A percentile compares a stretch with the other conserved stretches of the same genome.
These are phyloP conservation scores for Vidua macroura DNA, from an alignment of 2,113 vertebrate species.

Conservation along the genomic window DNA sequence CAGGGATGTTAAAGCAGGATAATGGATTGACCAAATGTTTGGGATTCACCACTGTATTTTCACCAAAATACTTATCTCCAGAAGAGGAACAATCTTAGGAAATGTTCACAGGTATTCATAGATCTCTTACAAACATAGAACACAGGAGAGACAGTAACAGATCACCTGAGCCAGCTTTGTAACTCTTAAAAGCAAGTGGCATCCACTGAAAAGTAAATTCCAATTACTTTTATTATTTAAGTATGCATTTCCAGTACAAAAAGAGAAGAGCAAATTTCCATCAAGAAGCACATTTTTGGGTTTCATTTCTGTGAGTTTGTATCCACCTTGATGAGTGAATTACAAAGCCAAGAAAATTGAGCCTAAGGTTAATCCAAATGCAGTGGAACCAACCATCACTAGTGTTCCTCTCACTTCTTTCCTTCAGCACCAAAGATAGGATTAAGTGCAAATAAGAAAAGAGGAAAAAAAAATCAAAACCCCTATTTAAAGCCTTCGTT, in stretches of 20 bases:
- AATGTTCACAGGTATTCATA: not conserved
- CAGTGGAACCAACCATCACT: not conserved
- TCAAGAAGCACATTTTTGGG: not conserved
- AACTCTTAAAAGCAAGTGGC: not conserved
- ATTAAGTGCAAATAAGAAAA: slow-evolving; percentile 25
- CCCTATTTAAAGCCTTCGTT: slow-evolving; percentile 38
- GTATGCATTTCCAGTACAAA: not conserved
- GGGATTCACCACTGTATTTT: not conserved
- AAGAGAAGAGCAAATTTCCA: not conserved
- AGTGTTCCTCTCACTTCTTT: not conserved
- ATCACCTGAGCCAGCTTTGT: not conserved
- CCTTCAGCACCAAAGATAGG: slow-evolving; percentile 20
- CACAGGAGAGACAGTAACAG: not conserved
- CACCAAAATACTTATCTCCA: not conserved
- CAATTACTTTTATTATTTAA: not conserved
- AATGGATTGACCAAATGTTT: not conserved
- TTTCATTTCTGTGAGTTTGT: not conserved
- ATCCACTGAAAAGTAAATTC: not conserved
- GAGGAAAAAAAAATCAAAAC: not conserved
- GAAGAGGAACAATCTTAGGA: not conserved
- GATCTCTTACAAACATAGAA: not conserved
- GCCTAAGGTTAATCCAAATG: slow-evolving; percentile 17
- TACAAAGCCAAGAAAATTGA: slow-evolving; percentile 20
- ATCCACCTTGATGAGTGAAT: slow-evolving; percentile 6
- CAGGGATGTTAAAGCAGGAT: not conserved